A percentile compares a stretch with the other conserved stretches of the same genome.
These are phyloP conservation scores for Agriopis leucophaearia DNA, from an alignment of 2,888 invertebrate species.

Conservation along the genomic window DNA sequence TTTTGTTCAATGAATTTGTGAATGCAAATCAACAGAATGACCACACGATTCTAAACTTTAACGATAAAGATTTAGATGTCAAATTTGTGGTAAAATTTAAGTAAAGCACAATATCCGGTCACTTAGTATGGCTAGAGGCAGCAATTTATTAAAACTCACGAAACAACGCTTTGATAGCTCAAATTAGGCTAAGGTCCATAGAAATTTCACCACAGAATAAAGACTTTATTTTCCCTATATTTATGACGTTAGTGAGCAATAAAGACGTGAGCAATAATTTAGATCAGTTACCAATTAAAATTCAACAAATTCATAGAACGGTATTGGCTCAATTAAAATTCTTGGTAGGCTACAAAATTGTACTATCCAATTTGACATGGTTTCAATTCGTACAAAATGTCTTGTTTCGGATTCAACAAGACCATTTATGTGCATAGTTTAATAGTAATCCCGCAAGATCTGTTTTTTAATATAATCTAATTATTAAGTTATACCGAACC, in stretches of 20 bases:
- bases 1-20: constrained; percentile 81
- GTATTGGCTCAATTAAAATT: constrained; percentile 43
- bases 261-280: constrained; percentile 48
- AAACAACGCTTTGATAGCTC: constrained; percentile 74
- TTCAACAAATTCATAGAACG: constrained; percentile 24
- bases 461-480: too few relatives aligned
- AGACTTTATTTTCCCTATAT: constrained; percentile 67
- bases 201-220: constrained; percentile 68
- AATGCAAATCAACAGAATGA: constrained; percentile 69
- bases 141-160: constrained; percentile 79
- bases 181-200: constrained; percentile 74
- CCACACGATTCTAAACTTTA: constrained; percentile 49
- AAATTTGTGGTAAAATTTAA: constrained; percentile 28
- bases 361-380: constrained; percentile 27
- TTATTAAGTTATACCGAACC: too few relatives aligned
- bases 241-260: constrained; percentile 49
- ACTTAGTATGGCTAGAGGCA: constrained; percentile 75
- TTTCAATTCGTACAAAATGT: constrained; percentile 11
- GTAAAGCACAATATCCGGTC: constrained; percentile 77
- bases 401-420: background rate
- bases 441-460: background rate
- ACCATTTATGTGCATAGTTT: background rate
- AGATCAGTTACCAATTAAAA: constrained; percentile 41
- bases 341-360: constrained; percentile 29
- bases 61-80: constrained; percentile 33